These are phyloP conservation scores for Listronotus bonariensis DNA, from an alignment of 1,140 invertebrate species.

Conservation along the genomic window DNA sequence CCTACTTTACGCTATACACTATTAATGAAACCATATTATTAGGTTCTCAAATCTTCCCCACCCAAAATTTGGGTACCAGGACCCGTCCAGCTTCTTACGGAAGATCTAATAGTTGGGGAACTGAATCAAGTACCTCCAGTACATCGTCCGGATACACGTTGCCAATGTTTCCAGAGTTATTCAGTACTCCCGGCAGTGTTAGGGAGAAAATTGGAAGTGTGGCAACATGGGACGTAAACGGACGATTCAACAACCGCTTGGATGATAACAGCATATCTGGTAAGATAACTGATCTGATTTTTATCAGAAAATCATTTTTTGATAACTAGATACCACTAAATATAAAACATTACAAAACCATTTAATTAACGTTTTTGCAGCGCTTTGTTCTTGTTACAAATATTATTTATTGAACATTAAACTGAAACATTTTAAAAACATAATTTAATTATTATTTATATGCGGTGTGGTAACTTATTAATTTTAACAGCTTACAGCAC, in stretches of 20 bases:
- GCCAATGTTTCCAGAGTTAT: slow-evolving; percentile 38
- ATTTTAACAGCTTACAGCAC: too few relatives aligned
- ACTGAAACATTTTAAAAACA: too few relatives aligned
- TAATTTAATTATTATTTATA: too few relatives aligned
- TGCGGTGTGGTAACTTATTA: too few relatives aligned
- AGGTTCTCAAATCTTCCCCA: slow-evolving; percentile 18
- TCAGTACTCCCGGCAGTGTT: slow-evolving; percentile 14
- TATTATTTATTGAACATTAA: too few relatives aligned
- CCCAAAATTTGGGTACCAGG: slow-evolving; percentile 49
- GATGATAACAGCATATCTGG: slow-evolving; percentile 13
- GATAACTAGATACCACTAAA: too few relatives aligned
- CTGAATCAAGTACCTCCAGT: slow-evolving; percentile 21
- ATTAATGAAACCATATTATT: slow-evolving; percentile 7
- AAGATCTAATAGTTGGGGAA: slow-evolving; percentile 54
- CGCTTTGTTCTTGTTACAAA: too few relatives aligned
- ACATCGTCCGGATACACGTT: slow-evolving; percentile 34
- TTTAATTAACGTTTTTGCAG: too few relatives aligned
- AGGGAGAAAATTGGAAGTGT: slow-evolving; percentile 12
- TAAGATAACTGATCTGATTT: not conserved
- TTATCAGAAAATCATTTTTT: too few relatives aligned
- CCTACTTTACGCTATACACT: not conserved
- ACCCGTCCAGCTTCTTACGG: slow-evolving; percentile 57
- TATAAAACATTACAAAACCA: too few relatives aligned
- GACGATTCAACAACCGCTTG: slow-evolving; percentile 9
- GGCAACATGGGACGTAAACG: slow-evolving; percentile 9